A percentile compares a stretch with the other conserved stretches of the same genome.
phyloP scores from a whole-genome alignment of 2,888 invertebrate species.

The Cacoxenus indagator region DNA sequence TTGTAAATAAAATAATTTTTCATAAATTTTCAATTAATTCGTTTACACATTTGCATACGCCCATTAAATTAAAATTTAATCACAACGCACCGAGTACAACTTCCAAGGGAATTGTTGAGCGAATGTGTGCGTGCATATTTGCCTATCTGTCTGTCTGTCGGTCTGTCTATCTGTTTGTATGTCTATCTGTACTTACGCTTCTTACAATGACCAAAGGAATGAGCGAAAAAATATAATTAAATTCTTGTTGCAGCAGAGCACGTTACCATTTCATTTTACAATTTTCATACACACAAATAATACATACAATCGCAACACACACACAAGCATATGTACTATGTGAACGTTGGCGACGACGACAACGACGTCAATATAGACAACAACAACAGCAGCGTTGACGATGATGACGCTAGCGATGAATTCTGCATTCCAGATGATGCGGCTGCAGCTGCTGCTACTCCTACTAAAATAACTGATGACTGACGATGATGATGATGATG shows the following conservation, averaged over 20 bases:
- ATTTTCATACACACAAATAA: background rate
- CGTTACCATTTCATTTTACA: conserved; percentile 6
- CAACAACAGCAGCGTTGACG: background rate
- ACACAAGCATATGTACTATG: background rate
- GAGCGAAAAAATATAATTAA: conserved; percentile 20
- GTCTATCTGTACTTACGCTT: background rate
- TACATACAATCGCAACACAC: conserved; percentile 3
- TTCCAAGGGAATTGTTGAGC: background rate
- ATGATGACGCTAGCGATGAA: conserved; percentile 22
- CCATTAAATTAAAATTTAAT: conserved; percentile 63
- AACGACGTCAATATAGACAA: background rate
- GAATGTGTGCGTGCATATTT: background rate
- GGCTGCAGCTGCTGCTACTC: background rate
- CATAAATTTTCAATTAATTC: conserved; percentile 56
- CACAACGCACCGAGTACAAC: conserved; percentile 29
- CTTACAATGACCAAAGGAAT: background rate
- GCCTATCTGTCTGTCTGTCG: background rate
- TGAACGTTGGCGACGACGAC: conserved; percentile 24
- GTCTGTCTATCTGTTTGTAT: background rate
- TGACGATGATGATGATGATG: background rate
- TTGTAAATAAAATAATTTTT: background rate
- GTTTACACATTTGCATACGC: conserved; percentile 51
- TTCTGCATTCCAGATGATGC: background rate
- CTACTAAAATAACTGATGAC: background rate
- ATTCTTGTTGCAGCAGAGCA: conserved; percentile 2